A percentile compares a stretch with the other conserved stretches of the same genome.
phyloP scores from a whole-genome alignment of 2,797 vertebrate genomes.

The Borostomias antarcticus region DNA sequence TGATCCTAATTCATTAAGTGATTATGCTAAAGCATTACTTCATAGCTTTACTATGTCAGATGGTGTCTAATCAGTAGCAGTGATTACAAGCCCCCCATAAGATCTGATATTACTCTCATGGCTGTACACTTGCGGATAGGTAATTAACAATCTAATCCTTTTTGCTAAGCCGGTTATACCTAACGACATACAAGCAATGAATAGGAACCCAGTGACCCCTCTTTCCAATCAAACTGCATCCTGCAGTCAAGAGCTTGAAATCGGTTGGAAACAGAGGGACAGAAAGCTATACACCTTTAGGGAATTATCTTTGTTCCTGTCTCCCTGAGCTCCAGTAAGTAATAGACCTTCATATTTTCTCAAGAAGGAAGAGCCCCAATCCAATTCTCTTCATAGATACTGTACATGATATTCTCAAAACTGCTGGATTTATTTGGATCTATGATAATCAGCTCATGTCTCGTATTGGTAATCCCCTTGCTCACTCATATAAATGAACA shows the following conservation, averaged over 20 bases:
- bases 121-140: conserved; percentile 2
- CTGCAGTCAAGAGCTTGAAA: background rate
- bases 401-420: background rate
- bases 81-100: background rate
- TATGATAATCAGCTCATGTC: conserved; percentile 19
- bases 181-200: conserved; percentile 6
- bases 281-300: background rate
- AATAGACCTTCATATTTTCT: background rate
- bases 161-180: conserved; percentile 6
- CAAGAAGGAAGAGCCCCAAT: background rate
- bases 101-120: conserved; percentile 15
- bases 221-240: background rate
- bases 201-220: conserved; percentile 1
- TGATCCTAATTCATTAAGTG: conserved; percentile 6
- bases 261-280: background rate
- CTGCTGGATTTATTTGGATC: conserved; percentile 3
- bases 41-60: background rate
- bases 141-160: conserved; percentile 18
- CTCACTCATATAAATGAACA: conserved; percentile 5
- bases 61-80: background rate
- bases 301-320: background rate
- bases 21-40: background rate
- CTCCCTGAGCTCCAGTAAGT: background rate
- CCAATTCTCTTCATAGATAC: background rate
- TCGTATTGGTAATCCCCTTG: conserved; percentile 1